Evolutionary conservation across 2,113 vertebrate genomes (phyloP), one percentile per base, ranked within the genome.

Genomic region (Paedocypris sp.): DNA sequence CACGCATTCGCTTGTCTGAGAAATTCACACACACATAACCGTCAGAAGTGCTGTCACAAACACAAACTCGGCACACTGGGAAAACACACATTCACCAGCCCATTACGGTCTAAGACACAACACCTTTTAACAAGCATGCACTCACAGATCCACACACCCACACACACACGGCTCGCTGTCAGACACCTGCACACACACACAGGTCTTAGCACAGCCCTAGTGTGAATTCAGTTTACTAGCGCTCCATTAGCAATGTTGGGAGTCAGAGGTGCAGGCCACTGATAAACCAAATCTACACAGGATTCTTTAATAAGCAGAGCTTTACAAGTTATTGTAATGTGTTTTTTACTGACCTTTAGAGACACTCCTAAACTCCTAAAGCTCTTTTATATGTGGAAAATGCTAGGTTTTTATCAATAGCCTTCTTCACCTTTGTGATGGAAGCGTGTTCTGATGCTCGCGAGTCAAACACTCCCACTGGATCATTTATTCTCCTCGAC

Each of bases 131-230:
- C 51, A 54, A 54, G 35, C 22, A 25, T 25, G 20, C 51, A 28
- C 52, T 39, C 22, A 42, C 52, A 56, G 15, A 56, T 41, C 52
- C 52, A 56, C 36, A 35, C 52, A 56, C 52, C 25, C 52, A 42
- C 51, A 41, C 23, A 42, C 51, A 41, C 23, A 1, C 23, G 36
- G 35, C 23, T 56, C 19, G 23, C 52, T 56, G 36, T 56, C 52
- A 56, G 22, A 41, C 52, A 62, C 35, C 33, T 38, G 31, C 51
- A 31, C 33, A 49, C 42, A 57, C 35, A 23, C 36, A 42, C 8
- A 33, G 26, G 12, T 29, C 33, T 39, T 43, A 13, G 13, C 35
- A 20, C 64, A 48, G 36, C 29, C 22, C 11, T 15, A 29, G 10
- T 15, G 35, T 7, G 19, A 56, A 11, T 42, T 25, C 19, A 23